Evolutionary conservation across 2,113 vertebrate species (phyloP).

Genomic region (Mustela lutreola): DNA sequence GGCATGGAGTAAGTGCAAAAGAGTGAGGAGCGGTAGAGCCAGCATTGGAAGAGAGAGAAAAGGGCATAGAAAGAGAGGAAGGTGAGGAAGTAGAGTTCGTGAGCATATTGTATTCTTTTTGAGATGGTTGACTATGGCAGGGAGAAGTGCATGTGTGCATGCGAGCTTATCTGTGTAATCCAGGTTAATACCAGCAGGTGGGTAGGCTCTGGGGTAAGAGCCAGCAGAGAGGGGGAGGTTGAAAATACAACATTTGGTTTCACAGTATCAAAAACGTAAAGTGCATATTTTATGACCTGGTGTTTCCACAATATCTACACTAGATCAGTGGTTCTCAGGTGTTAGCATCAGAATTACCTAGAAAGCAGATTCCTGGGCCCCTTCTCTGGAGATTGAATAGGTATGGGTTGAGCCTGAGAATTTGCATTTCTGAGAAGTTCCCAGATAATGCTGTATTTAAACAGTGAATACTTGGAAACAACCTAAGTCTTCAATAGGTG

Average conservation of each 20-base stretch:
- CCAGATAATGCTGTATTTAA: background rate
- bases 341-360: background rate
- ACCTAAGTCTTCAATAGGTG: background rate
- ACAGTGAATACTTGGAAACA: background rate
- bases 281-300: background rate
- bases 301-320: background rate
- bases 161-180: background rate
- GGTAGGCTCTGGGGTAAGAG: background rate
- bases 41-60: background rate
- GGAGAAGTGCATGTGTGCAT: background rate
- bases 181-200: background rate
- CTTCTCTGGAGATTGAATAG: background rate
- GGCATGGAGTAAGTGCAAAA: background rate
- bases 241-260: background rate
- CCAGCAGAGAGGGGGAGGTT: background rate
- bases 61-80: background rate
- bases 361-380: background rate
- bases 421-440: background rate
- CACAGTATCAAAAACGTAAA: background rate
- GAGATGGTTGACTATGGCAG: background rate
- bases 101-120: background rate
- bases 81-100: background rate
- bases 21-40: background rate
- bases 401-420: background rate
- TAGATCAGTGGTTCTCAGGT: background rate